Conservation (phyloP, 2,888 invertebrate genomes). For the Lydus trimaculatus region DNA sequence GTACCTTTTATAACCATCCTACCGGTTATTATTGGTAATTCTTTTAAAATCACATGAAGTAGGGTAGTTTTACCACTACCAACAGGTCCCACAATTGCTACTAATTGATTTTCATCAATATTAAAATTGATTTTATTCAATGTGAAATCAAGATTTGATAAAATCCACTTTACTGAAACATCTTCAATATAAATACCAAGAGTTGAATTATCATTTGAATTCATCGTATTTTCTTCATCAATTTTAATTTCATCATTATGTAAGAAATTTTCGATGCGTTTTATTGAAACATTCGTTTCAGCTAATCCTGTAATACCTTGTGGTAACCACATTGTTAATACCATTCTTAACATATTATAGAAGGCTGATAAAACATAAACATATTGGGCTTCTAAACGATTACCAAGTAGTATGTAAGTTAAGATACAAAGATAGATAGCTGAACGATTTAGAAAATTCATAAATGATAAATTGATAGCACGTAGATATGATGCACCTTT, state of each 20-base stretch:
- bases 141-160: constrained; percentile 46
- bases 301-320: constrained; percentile 72
- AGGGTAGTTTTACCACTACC: constrained; percentile 69
- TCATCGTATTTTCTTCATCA: constrained; percentile 71
- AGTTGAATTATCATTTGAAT: constrained; percentile 47
- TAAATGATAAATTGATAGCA: constrained; percentile 68
- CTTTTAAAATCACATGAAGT: constrained; percentile 68
- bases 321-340: constrained; percentile 71
- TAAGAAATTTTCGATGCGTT: constrained; percentile 70
- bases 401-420: constrained; percentile 73
- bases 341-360: constrained; percentile 72
- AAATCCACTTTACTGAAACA: constrained; percentile 72
- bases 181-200: constrained; percentile 64
- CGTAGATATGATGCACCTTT: constrained; percentile 66
- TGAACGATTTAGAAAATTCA: constrained; percentile 82
- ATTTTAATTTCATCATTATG: constrained; percentile 59
- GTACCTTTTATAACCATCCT: constrained; percentile 70
- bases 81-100: constrained; percentile 68
- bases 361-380: constrained; percentile 79
- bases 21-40: constrained; percentile 66
- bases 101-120: constrained; percentile 66
- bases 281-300: constrained; percentile 77
- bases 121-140: constrained; percentile 71
- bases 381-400: constrained; percentile 64
- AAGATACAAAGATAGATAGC: constrained; percentile 83